Evolutionary conservation across 2,888 invertebrate genomes (phyloP), one percentile per base, ranked within the genome.

Genomic region (Cheilosia soror): DNA sequence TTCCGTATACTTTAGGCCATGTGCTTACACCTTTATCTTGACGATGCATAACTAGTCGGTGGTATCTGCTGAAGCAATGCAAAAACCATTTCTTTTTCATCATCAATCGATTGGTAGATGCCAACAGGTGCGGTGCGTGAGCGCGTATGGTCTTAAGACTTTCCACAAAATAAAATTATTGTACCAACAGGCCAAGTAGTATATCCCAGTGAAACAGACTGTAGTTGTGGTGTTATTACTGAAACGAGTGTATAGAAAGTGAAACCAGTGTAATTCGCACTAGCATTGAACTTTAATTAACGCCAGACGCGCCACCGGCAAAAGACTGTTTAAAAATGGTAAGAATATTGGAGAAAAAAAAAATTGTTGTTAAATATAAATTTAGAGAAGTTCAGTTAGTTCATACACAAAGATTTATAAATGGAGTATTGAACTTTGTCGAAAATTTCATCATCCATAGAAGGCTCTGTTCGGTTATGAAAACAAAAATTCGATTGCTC

Each of bases 111-210:
- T 71, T 55, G 60, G 65, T 57, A 53, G 66, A 63, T 69, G 31
- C 65, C 75, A 76, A 76, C 58, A 80, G 60, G 75, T 80, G 75
- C 55, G 55, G 75, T 75, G 80, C 47, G 27, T 37, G 65, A 4
- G 4, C 11, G 37, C 83, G 40, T 63, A 51, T 58, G 51, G 44
- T 47, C 65, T 57, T 47, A 27, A 65, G 42, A 47, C 31, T 65
- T 55, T 57, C 20, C n/a, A 53, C 3, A 42, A 40, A 15, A 29
- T 62, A 51, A 25, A 15, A 3, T 44, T 2, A 57, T 20, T 15
- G 4, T 6, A 2, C 2, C 20, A 20, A 20, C 20, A 20, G 20
- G 20, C 20, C 20, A 20, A 20, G 15, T 13, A 29, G 15, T n/a
- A 58, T 51, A 68, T 53, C 42, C 44, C n/a, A 42, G 53, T 13